Percentiles rank a stretch among this genome's conserved stretches.
These are phyloP conservation scores for Dolomedes plantarius DNA, from an alignment of 2,888 invertebrate genomes.

Conservation along the genomic window DNA sequence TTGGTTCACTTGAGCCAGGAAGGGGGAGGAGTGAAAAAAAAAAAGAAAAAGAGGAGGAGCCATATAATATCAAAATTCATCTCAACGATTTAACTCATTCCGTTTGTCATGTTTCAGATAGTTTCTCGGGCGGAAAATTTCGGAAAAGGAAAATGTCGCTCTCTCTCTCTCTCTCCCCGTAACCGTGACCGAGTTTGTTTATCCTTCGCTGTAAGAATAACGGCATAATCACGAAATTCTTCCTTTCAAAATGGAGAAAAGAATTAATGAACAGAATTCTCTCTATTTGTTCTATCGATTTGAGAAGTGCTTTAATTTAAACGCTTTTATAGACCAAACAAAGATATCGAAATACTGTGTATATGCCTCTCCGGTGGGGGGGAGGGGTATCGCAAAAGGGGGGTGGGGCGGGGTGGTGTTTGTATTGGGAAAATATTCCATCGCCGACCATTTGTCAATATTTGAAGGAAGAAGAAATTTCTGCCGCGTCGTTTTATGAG, in stretches of 20 bases:
- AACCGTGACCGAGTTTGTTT: constrained; percentile 7
- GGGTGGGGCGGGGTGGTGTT: background rate
- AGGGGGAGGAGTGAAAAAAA: too few species aligned
- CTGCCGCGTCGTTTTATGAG: constrained; percentile 15
- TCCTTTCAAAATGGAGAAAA: constrained; percentile 9
- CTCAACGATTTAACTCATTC: background rate
- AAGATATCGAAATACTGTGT: constrained; percentile 18
- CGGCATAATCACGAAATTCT: constrained; percentile 12
- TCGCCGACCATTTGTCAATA: constrained; percentile 39
- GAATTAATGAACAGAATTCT: constrained; percentile 11
- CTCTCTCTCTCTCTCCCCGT: too few species aligned
- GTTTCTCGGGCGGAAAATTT: background rate
- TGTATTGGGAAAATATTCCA: constrained; percentile 16
- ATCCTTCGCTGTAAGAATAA: constrained; percentile 9
- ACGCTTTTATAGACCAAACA: constrained; percentile 18
- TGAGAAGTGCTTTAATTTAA: background rate
- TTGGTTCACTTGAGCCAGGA: background rate
- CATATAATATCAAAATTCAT: constrained; percentile 7
- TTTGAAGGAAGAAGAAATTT: constrained; percentile 44
- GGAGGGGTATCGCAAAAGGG: too few species aligned
- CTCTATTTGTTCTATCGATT: constrained; percentile 11
- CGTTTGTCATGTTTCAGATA: constrained; percentile 5
- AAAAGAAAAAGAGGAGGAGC: too few species aligned
- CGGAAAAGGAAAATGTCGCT: constrained; percentile 1
- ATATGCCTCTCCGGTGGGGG: background rate